Conservation (phyloP, 2,113 vertebrate species). For the Orycteropus afer region DNA sequence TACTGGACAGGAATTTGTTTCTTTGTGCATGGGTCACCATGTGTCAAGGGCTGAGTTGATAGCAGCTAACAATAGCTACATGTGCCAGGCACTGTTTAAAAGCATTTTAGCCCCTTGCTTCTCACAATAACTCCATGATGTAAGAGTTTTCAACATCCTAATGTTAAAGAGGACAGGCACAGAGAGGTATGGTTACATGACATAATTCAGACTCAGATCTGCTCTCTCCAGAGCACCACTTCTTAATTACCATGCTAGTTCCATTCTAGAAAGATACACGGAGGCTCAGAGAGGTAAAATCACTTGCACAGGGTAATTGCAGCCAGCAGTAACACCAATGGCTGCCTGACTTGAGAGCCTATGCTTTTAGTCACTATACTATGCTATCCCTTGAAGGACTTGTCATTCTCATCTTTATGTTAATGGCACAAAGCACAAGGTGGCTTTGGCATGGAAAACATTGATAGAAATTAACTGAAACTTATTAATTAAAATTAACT, state of each 20-base stretch:
- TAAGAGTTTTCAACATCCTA: accelerated
- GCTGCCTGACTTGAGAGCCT: background rate
- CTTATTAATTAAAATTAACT: background rate
- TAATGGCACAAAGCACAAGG: no score
- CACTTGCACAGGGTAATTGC: no score
- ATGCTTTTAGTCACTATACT: accelerated
- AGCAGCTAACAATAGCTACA: background rate
- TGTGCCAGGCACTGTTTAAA: background rate
- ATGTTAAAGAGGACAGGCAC: background rate
- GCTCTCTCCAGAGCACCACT: background rate
- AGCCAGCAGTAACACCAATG: background rate
- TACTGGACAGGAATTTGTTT: background rate
- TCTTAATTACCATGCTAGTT: background rate
- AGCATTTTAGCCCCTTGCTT: background rate
- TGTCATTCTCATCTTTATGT: background rate
- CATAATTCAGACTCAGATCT: background rate
- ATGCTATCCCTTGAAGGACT: background rate
- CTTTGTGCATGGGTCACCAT: background rate
- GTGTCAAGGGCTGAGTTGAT: background rate
- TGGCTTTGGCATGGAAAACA: background rate
- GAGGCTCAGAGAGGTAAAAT: background rate
- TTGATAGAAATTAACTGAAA: background rate
- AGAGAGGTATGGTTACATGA: no score
- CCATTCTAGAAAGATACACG: accelerated
- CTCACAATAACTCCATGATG: background rate